These are phyloP conservation scores for Channallabes apus DNA, from an alignment of 2,797 vertebrate species.

Conservation along the genomic window DNA sequence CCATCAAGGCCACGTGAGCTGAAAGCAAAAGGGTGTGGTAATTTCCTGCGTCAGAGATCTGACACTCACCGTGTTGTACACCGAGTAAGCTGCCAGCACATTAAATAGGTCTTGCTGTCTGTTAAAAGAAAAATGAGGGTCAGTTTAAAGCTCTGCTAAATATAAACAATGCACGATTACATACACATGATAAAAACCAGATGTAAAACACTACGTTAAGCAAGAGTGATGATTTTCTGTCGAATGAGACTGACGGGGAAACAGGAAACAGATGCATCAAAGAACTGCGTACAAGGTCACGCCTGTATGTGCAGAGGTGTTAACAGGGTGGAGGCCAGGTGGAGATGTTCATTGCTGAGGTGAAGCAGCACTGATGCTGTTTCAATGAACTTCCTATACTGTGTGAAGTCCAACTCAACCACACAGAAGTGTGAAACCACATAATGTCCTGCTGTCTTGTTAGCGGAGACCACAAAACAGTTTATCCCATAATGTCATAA, in stretches of 20 bases:
- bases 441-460: conserved; percentile 16
- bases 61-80: conserved; percentile 87
- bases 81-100: conserved; percentile 86
- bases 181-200: neutral
- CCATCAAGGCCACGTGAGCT: neutral
- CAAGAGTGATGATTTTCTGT: neutral
- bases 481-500: neutral
- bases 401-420: conserved; percentile 14
- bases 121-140: conserved; percentile 39
- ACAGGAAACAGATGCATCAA: conserved; percentile 27
- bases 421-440: conserved; percentile 22
- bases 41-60: conserved; percentile 50
- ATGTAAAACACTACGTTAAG: neutral
- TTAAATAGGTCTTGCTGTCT: conserved; percentile 90
- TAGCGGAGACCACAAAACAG: neutral
- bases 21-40: neutral
- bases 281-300: neutral
- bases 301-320: neutral
- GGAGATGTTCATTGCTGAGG: neutral
- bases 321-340: neutral
- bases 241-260: neutral
- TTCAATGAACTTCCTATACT: conserved; percentile 19
- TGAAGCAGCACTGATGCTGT: conserved; percentile 17
- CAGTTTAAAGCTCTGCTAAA: neutral
- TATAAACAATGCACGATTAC: neutral